Conservation (phyloP, 2,888 invertebrate species). For the Chesias legatella region DNA sequence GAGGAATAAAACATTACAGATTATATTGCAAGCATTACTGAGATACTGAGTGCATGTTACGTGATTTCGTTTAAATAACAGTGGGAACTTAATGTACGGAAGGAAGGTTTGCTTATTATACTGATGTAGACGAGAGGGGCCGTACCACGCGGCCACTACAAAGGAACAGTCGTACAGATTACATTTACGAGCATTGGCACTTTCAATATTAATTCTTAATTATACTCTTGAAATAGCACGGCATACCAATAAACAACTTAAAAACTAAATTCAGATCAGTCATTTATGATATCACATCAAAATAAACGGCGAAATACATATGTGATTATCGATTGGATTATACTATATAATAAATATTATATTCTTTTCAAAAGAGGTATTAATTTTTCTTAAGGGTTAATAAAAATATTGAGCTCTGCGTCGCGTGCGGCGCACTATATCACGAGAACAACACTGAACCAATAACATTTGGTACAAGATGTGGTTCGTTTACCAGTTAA, state of each 20-base stretch:
- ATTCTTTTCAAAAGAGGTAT: slow-evolving; percentile 80
- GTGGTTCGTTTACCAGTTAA: slow-evolving; percentile 72
- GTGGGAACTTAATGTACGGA: slow-evolving; percentile 49
- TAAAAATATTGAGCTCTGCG: slow-evolving; percentile 81
- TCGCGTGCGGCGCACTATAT: slow-evolving; percentile 74
- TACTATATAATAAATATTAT: slow-evolving; percentile 73
- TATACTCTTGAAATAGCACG: slow-evolving; percentile 80
- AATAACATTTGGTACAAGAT: slow-evolving; percentile 79
- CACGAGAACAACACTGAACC: slow-evolving; percentile 80
- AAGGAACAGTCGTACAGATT: slow-evolving; percentile 78
- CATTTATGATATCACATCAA: slow-evolving; percentile 83
- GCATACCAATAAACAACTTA: slow-evolving; percentile 81
- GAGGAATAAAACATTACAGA: slow-evolving; percentile 70
- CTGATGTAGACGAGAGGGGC: slow-evolving; percentile 50
- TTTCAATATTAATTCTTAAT: slow-evolving; percentile 80
- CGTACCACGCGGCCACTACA: slow-evolving; percentile 51
- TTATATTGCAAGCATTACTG: slow-evolving; percentile 80
- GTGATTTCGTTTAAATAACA: slow-evolving; percentile 59
- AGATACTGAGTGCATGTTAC: slow-evolving; percentile 80
- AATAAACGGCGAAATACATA: slow-evolving; percentile 81
- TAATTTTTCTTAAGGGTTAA: slow-evolving; percentile 80
- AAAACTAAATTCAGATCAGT: slow-evolving; percentile 82
- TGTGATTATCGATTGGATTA: slow-evolving; percentile 77
- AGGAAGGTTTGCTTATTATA: slow-evolving; percentile 46
- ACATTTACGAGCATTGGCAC: slow-evolving; percentile 82